Evolutionary conservation across 2,797 vertebrate species (phyloP), one percentile per base, ranked within the genome.

Genomic region (Euphonia xanthogaster): DNA sequence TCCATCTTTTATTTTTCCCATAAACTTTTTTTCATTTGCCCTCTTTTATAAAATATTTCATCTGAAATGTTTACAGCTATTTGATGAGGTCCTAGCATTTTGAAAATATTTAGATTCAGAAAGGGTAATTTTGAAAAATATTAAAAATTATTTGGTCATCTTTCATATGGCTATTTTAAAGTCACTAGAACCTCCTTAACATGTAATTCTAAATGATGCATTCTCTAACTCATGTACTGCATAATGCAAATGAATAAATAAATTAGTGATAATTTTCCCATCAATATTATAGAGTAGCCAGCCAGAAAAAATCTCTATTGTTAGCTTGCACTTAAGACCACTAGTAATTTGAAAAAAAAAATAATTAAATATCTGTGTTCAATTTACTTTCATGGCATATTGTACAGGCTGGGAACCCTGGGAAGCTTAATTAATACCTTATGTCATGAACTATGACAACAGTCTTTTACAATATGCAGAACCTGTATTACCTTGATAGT

Each of bases 1-100:
- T 4, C 19, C 4, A 2, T 35, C 12, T 22, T 53, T 42, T 40
- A 10, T 44, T 58, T 65, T 21, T 4, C 7, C 6, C 1, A 0
- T 66, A 10, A n/a, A 37, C 9, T 72, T 83, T 88, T 73, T 88
- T 76, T n/a, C 2, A 20, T 47, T 77, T 68, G 6, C 5, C 9
- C 61, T 60, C 7, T 84, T 90, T 73, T 7, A 35, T 33, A 57
- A 82, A 44, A 68, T 22, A 6, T 66, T 93, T 66, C 13, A 55
- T 31, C 8, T 40, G 37, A 67, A 70, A 90, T 68, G 7, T 53
- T 74, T 73, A 28, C 58, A 45, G 7, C 58, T 80, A 51, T 16
- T 82, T 73, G 35, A 18, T 78, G 55, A 55, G 8, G 6, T 39
- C 4, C 13, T 63, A 65, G 35, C 6, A 14, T 57, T 86, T 78